phyloP scores from a whole-genome alignment of 2,797 vertebrate species.

The Basileuterus tristriatus region DNA sequence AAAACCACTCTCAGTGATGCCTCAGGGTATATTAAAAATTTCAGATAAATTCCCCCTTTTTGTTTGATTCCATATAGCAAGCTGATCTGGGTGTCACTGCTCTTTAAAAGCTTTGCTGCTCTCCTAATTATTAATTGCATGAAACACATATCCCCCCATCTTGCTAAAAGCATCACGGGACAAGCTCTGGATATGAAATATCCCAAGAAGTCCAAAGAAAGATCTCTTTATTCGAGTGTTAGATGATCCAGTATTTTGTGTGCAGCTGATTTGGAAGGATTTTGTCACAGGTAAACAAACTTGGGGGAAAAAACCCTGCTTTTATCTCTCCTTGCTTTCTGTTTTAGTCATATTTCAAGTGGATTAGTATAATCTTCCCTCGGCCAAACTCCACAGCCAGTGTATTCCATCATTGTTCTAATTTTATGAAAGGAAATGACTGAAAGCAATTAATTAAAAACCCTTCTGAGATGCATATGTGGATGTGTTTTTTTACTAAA shows the following conservation, averaged over 20 bases:
- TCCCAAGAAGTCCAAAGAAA: neutral
- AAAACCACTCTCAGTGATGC: neutral
- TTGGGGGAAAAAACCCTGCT: neutral
- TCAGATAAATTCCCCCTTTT: neutral
- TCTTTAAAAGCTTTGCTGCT: neutral
- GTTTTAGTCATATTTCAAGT: slow-evolving; percentile 21
- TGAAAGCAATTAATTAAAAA: slow-evolving; percentile 52
- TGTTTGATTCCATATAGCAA: neutral
- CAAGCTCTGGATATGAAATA: neutral
- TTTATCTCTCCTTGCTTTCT: slow-evolving; percentile 31
- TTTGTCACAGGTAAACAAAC: slow-evolving; percentile 51
- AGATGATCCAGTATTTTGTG: neutral
- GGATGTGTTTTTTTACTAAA: neutral
- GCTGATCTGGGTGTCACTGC: neutral
- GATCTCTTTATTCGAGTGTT: neutral
- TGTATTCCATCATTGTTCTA: slow-evolving; percentile 29
- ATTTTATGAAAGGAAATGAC: neutral
- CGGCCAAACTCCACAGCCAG: neutral
- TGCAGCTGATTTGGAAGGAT: neutral
- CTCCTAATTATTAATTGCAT: neutral
- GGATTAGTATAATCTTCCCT: slow-evolving; percentile 47
- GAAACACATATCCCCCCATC: neutral
- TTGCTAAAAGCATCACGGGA: neutral
- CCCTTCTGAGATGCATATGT: neutral
- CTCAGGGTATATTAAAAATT: neutral